A percentile compares a stretch with the other conserved stretches of the same genome.
Conservation (phyloP, 2,113 vertebrate genomes). For the Neolamprologus sp. region DNA sequence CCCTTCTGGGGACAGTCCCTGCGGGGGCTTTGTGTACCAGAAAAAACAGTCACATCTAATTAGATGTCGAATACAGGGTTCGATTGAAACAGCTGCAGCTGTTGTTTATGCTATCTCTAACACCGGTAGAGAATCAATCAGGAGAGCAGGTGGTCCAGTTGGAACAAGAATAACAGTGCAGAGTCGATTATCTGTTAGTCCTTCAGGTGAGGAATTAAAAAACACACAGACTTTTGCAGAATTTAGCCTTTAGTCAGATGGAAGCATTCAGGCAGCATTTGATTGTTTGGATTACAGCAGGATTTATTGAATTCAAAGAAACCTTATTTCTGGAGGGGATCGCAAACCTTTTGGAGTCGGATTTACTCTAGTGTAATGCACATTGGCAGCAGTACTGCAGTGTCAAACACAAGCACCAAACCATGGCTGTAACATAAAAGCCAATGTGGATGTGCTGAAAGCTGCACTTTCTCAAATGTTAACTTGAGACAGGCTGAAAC, state of each 20-base stretch:
- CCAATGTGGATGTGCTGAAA: neutral
- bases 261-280: neutral
- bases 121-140: neutral
- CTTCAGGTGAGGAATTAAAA: neutral
- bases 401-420: neutral
- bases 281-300: neutral
- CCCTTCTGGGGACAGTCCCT: neutral
- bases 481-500: neutral
- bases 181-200: neutral
- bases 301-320: neutral
- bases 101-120: neutral
- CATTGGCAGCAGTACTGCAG: neutral
- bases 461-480: neutral
- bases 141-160: neutral
- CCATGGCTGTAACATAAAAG: neutral
- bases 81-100: neutral
- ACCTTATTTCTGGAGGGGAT: neutral
- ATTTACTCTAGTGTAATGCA: neutral
- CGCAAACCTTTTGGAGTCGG: neutral
- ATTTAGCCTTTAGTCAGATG: neutral
- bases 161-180: neutral
- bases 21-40: neutral
- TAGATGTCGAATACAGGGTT: neutral
- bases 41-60: neutral
- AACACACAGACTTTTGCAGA: neutral